Evolutionary conservation across 2,113 vertebrate species (phyloP).

Genomic region (Pseudorectes ferrugineus): DNA sequence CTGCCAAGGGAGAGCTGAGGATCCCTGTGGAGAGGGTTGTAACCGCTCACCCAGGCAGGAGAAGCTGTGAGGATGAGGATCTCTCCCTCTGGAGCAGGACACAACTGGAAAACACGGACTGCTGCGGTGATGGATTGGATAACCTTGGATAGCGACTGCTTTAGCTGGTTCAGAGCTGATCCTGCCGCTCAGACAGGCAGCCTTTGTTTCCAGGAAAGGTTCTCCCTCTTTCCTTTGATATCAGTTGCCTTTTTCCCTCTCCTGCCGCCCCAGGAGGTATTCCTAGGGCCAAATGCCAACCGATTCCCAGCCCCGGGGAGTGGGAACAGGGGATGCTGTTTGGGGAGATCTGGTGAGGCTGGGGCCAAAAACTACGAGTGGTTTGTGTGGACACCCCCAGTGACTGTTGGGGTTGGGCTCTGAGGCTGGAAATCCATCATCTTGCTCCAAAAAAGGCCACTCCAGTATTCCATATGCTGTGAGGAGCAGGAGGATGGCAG

Average conservation of each 20-base stretch:
- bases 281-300: neutral
- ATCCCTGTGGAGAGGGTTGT: neutral
- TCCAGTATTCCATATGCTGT: fast-evolving
- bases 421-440: neutral
- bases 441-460: neutral
- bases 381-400: neutral
- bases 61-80: neutral
- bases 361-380: fast-evolving
- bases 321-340: fast-evolving
- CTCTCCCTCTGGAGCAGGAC: neutral
- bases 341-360: neutral
- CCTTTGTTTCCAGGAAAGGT: neutral
- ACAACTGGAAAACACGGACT: neutral
- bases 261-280: neutral
- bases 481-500: neutral
- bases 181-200: neutral
- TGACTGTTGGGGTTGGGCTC: neutral
- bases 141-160: neutral
- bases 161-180: neutral
- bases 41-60: neutral
- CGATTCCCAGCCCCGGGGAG: neutral
- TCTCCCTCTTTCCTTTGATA: neutral
- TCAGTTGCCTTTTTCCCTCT: neutral
- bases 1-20: neutral
- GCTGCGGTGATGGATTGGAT: fast-evolving